phyloP scores from a whole-genome alignment of 2,888 invertebrate species.

The Acheta domesticus region DNA sequence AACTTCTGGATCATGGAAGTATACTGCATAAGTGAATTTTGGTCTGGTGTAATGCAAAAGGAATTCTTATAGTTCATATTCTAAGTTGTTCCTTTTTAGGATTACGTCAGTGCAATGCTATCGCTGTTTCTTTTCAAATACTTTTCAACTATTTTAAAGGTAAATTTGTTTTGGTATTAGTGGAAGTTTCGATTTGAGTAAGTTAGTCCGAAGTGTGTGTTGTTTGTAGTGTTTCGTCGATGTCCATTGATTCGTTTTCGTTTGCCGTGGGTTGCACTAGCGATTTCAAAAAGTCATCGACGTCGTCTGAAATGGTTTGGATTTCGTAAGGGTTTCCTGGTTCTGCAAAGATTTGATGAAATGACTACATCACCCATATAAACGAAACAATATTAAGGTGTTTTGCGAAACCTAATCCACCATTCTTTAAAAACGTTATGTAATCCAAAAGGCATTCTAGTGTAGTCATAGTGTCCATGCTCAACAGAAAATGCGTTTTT shows the following conservation, averaged over 20 bases:
- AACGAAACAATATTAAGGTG: too few relatives aligned
- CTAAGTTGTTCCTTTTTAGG: neutral
- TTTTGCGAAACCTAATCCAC: too few relatives aligned
- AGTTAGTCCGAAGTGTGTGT: neutral
- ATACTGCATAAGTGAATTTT: neutral
- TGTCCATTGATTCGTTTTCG: neutral
- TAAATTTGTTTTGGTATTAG: neutral
- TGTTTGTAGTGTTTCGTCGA: neutral
- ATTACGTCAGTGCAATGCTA: neutral
- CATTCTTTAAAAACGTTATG: too few relatives aligned
- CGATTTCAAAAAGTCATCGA: neutral
- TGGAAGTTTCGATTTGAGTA: neutral
- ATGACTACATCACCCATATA: too few relatives aligned
- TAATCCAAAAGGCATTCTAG: too few relatives aligned
- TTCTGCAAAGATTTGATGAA: too few relatives aligned
- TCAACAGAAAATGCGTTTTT: too few relatives aligned
- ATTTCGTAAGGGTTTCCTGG: too few relatives aligned
- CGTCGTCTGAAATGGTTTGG: too few relatives aligned
- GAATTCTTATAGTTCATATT: neutral
- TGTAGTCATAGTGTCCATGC: too few relatives aligned
- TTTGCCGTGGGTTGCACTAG: neutral
- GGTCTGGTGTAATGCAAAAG: neutral
- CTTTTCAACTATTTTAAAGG: neutral
- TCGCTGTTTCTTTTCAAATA: neutral
- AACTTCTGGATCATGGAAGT: neutral